A percentile compares a stretch with the other conserved stretches of the same genome.
Conservation (phyloP, 2,888 invertebrate species). For the Ormyrus labotus region DNA sequence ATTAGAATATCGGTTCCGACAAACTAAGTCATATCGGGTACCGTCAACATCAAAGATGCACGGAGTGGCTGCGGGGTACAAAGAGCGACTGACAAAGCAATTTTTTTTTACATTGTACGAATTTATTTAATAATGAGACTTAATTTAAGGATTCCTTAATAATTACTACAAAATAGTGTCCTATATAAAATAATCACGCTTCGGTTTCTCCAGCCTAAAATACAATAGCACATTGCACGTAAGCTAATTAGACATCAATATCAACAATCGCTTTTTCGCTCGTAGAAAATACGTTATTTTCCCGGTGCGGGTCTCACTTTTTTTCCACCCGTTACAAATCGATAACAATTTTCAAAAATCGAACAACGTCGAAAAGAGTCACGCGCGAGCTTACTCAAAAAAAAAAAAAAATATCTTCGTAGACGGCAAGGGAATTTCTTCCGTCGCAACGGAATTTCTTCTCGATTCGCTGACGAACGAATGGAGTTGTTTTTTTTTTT, state of each 20-base stretch:
- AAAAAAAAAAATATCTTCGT: not conserved
- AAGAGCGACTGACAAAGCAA: too few relatives aligned
- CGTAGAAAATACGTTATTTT: slow-evolving; percentile 22
- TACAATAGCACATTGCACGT: slow-evolving; percentile 1
- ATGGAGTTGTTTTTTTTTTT: not conserved
- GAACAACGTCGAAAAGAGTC: too few relatives aligned
- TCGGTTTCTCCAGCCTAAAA: slow-evolving; percentile 7
- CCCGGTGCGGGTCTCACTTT: slow-evolving; percentile 35
- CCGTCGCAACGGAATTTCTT: too few relatives aligned
- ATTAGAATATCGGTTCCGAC: too few relatives aligned
- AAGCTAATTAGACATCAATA: slow-evolving; percentile 9
- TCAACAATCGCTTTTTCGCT: not conserved
- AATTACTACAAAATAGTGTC: slow-evolving; percentile 4
- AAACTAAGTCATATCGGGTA: too few relatives aligned
- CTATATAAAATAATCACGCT: not conserved
- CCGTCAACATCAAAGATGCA: too few relatives aligned
- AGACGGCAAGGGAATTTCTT: not conserved
- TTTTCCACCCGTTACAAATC: not conserved
- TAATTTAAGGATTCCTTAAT: slow-evolving; percentile 28
- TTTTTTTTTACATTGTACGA: slow-evolving; percentile 6
- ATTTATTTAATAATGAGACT: slow-evolving; percentile 35
- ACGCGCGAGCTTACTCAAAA: too few relatives aligned
- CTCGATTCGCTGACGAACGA: too few relatives aligned
- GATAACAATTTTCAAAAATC: not conserved
- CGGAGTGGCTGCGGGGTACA: too few relatives aligned